A percentile compares a stretch with the other conserved stretches of the same genome.
These are phyloP conservation scores for Furcifer pardalis DNA, from an alignment of 2,797 vertebrate genomes.

Conservation along the genomic window DNA sequence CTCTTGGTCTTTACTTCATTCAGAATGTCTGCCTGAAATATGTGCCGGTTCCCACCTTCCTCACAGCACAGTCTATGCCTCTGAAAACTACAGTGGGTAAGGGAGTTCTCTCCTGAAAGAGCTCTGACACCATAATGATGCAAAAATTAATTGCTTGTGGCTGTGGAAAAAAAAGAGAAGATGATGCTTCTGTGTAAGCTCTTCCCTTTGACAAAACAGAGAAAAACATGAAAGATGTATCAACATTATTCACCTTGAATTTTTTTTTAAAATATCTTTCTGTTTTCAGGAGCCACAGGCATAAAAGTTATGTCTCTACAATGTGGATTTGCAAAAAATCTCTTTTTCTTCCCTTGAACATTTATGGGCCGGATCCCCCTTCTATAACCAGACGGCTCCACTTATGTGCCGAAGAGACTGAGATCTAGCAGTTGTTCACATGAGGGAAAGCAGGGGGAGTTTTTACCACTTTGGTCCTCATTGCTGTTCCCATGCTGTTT, in stretches of 20 bases:
- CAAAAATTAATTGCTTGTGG: conserved; percentile 10
- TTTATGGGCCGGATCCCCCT: not conserved
- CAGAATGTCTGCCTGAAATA: conserved; percentile 92
- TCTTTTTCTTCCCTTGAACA: not conserved
- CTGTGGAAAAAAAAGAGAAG: conserved; percentile 39
- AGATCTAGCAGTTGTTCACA: not conserved
- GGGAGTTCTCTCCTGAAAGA: conserved; percentile 40
- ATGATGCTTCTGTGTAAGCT: not conserved
- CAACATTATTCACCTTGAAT: conserved; percentile 32
- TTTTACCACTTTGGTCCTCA: too few relatives aligned
- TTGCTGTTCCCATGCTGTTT: not conserved
- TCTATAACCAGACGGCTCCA: not conserved
- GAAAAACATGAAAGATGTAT: conserved; percentile 21
- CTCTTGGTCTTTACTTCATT: conserved; percentile 94
- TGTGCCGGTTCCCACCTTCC: conserved; percentile 93
- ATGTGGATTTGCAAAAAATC: not conserved
- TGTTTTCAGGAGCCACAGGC: conserved; percentile 30
- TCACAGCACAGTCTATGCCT: conserved; percentile 95
- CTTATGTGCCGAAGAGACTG: not conserved
- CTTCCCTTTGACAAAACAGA: conserved; percentile 42
- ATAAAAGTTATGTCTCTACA: conserved; percentile 21
- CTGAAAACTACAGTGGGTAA: conserved; percentile 98
- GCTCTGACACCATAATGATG: not conserved
- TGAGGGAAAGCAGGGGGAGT: not conserved
- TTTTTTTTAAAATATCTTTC: conserved; percentile 4